Percentiles rank a stretch among this genome's conserved stretches.
phyloP scores from a whole-genome alignment of 2,888 invertebrate species.

The Dioctria rufipes region DNA sequence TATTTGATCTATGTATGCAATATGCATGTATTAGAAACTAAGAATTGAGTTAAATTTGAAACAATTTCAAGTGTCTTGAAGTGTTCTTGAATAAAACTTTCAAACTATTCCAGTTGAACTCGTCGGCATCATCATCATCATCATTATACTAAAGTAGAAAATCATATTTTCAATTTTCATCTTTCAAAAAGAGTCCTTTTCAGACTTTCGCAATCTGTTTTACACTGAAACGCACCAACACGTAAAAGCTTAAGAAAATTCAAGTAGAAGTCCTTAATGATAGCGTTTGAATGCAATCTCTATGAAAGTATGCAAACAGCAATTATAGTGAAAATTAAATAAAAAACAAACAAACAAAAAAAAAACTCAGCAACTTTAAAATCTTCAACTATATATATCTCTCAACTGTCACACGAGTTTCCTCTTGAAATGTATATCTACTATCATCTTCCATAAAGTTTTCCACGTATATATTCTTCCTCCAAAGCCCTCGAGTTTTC shows the following conservation, averaged over 20 bases:
- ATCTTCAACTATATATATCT: too few relatives aligned
- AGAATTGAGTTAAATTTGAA: too few relatives aligned
- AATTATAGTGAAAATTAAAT: conserved; percentile 11
- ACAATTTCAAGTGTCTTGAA: too few relatives aligned
- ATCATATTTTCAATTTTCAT: too few relatives aligned
- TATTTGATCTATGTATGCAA: too few relatives aligned
- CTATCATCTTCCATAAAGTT: conserved; percentile 3
- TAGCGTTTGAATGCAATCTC: not conserved
- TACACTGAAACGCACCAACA: not conserved
- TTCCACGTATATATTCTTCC: not conserved
- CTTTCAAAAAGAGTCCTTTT: too few relatives aligned
- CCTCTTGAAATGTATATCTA: not conserved
- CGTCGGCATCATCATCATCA: too few relatives aligned
- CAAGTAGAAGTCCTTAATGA: not conserved
- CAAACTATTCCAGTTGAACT: too few relatives aligned
- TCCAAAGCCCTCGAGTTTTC: not conserved
- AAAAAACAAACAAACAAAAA: not conserved
- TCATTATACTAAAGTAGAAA: too few relatives aligned
- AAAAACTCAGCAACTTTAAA: not conserved
- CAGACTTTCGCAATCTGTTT: not conserved
- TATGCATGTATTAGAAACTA: too few relatives aligned
- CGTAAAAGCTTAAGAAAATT: conserved; percentile 5
- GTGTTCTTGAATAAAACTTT: too few relatives aligned
- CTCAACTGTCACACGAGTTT: too few relatives aligned
- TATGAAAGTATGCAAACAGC: conserved; percentile 17